A percentile compares a stretch with the other conserved stretches of the same genome.
Conservation (phyloP, 2,888 invertebrate species). For the Catocala nupta region DNA sequence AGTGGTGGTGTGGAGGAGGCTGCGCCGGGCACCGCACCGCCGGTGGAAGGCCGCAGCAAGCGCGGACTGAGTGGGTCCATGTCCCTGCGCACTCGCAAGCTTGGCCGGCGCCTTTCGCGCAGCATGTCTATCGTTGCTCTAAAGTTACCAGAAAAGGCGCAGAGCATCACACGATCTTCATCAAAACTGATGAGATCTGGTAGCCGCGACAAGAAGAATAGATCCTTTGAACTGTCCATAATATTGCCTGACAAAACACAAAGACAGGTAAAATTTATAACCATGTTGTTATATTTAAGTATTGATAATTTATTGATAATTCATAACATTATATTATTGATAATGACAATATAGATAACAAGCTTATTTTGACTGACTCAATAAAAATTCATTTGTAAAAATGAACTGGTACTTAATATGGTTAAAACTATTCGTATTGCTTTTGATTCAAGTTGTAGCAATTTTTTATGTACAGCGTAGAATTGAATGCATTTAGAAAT, state of each 20-base stretch:
- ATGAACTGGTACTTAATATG: too few relatives aligned
- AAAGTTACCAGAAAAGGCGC: conserved; percentile 87
- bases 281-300: conserved; percentile 12
- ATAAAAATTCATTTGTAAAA: too few relatives aligned
- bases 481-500: too few relatives aligned
- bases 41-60: conserved; percentile 66
- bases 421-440: too few relatives aligned
- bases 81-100: conserved; percentile 82
- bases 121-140: conserved; percentile 87
- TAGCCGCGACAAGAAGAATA: conserved; percentile 86
- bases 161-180: conserved; percentile 87
- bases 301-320: conserved; percentile 35
- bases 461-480: too few relatives aligned
- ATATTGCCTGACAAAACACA: conserved; percentile 90
- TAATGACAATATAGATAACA: conserved; percentile 6
- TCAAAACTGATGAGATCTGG: conserved; percentile 87
- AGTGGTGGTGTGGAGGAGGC: conserved; percentile 69
- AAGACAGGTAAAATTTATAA: conserved; percentile 83
- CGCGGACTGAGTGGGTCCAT: conserved; percentile 82
- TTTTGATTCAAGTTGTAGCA: too few relatives aligned
- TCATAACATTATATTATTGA: conserved; percentile 18
- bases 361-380: too few relatives aligned
- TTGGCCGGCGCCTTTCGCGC: conserved; percentile 85
- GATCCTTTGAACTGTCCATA: conserved; percentile 88
- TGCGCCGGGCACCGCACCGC: conserved; percentile 44